Base-by-base conservation (phyloP, 1,140 invertebrate genomes). In the Zaprionus kolodkinae region DNA sequence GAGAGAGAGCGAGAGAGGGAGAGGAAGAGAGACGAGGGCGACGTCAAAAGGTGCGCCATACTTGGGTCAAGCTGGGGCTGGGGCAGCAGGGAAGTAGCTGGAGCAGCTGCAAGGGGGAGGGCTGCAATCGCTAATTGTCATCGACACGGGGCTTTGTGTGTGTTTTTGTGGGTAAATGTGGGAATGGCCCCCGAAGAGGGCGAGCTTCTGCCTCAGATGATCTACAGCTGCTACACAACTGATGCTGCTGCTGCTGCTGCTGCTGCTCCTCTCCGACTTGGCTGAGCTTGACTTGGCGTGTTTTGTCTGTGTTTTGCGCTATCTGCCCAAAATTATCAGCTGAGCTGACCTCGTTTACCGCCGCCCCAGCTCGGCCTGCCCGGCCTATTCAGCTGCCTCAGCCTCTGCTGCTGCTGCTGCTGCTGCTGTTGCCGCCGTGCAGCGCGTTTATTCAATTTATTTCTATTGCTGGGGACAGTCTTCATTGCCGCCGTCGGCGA, bases 371-470 rank as follows among this genome's bases (percentile, higher is more conserved):
- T 3, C 48, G 21, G 21, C 1, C 48, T 55, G 27, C 43, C 13
- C n/a, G 15, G 50, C 17, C 48, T 65, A 45, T 57, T 66, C 25
- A 43, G 27, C 27, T 30, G 27, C 27, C 25, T 50, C 21, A 21
- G 21, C 21, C 21, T 21, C 21, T 1, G 45, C 25, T 11, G 5
- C 3, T 25, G 21, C 2, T 54, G 50, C 13, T 25, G 50, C 56
- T 54, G 52, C 52, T 54, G 52, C 21, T 55, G 52, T 27, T 77
- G 57, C 69, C 62, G 76, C 66, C 55, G 67, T 69, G 66, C 72
- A 63, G 67, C 75, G 82, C 83, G 79, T 87, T 87, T 87, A 87
- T 87, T 87, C 84, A 88, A 87, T 87, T 87, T 87, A 87, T 87
- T 87, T 87, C 84, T 87, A 87, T 87, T 87, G 84, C 78, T 63